Evolutionary conservation across 2,797 vertebrate species (phyloP).

Genomic region (Diglossa cyanea): DNA sequence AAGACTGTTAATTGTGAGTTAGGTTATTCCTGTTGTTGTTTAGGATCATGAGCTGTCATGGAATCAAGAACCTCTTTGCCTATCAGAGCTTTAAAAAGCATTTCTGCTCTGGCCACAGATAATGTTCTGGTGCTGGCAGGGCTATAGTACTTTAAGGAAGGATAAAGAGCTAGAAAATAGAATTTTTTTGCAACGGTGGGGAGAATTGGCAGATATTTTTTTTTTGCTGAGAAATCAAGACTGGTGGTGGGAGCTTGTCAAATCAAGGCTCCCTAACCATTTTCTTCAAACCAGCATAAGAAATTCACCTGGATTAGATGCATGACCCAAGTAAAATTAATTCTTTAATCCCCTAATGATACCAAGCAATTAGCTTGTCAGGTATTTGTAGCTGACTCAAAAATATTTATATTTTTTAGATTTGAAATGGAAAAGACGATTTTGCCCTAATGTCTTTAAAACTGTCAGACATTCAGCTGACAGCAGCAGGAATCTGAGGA

Average conservation of each 20-base stretch:
- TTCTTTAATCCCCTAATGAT: background rate
- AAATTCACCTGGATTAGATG: background rate
- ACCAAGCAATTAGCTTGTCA: background rate
- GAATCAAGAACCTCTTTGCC: background rate
- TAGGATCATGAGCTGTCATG: rapidly evolving
- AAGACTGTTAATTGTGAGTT: background rate
- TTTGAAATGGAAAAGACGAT: background rate
- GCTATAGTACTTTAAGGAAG: background rate
- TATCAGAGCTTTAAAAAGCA: background rate
- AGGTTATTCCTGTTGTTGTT: background rate
- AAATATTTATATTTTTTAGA: background rate
- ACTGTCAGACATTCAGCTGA: background rate
- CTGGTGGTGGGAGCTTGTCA: background rate
- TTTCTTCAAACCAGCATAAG: background rate
- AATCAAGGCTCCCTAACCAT: background rate
- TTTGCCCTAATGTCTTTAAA: background rate
- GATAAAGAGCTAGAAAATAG: background rate
- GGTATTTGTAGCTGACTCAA: background rate
- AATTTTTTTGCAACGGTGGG: background rate
- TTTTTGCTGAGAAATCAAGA: background rate
- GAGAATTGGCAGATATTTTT: background rate
- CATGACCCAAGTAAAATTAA: background rate
- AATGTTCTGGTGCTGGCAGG: rapidly evolving
- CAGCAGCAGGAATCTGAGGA: background rate
- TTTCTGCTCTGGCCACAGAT: background rate